phyloP scores from a whole-genome alignment of 2,113 vertebrate genomes.

The Benthochromis sp. region DNA sequence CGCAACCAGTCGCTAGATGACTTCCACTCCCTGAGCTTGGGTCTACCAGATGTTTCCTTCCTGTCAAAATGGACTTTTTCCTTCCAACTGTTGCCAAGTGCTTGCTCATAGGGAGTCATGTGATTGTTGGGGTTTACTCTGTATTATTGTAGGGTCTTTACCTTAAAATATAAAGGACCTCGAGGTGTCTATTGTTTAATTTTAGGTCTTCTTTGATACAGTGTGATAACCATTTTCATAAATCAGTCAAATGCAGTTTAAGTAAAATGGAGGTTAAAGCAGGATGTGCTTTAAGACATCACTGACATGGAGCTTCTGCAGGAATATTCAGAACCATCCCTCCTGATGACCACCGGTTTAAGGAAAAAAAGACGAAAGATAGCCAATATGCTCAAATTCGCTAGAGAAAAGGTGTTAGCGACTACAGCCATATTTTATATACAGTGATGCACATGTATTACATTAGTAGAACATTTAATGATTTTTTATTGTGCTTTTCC shows the following conservation, averaged over 20 bases:
- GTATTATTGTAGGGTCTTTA: not conserved
- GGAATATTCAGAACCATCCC: not conserved
- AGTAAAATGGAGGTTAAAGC: not conserved
- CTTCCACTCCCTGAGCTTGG: not conserved
- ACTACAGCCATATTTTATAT: not conserved
- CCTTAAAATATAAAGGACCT: not conserved
- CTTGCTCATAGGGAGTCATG: not conserved
- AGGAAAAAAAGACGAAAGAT: rapidly evolving
- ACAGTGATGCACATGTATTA: not conserved
- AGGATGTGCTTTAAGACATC: not conserved
- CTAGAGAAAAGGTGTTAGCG: not conserved
- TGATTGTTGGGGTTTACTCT: not conserved
- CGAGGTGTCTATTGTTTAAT: not conserved
- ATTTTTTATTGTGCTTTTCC: not conserved
- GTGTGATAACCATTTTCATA: not conserved
- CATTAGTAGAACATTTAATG: not conserved
- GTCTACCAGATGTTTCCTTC: not conserved
- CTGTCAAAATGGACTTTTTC: not conserved
- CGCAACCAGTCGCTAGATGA: not conserved
- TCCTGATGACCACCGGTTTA: not conserved
- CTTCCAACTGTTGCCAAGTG: not conserved
- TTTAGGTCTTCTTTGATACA: not conserved
- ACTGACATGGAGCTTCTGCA: not conserved
- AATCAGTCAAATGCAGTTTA: not conserved
- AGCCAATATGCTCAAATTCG: not conserved